Evolutionary conservation across 2,888 invertebrate genomes (phyloP), one percentile per base, ranked within the genome.

Genomic region (Eustalomyia histrio): DNA sequence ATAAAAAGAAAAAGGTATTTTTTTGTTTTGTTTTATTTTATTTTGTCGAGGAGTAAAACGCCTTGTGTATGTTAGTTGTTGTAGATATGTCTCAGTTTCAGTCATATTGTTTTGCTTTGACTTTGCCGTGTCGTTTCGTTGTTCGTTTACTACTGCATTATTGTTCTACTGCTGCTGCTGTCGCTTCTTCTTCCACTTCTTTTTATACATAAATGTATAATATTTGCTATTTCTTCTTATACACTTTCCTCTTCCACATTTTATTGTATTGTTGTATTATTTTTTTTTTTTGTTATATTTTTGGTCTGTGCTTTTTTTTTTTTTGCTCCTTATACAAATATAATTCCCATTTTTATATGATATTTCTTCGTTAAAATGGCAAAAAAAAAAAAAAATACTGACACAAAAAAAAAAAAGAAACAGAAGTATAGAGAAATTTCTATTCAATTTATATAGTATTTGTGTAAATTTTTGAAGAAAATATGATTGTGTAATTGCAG

Each of bases 351-450:
- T 50, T 21, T 29, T 33, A 50, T 47, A 50, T 33, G 18, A 69
- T 72, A 63, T 73, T 57, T 21, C n/a, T 73, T 58, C n/a, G 65
- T 58, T 74, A 65, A 58, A 9, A 65, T 58, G 65, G 60, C 58
- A 39, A 50, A 18, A 33, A 73, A 57, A 35, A 33, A 61, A 61
- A 24, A 69, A 53, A 71, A 6, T 33, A 16, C 14, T 47, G 43
- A 47, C 9, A 52, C 58, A 60, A 67, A 50, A 29, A 17, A 52
- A 65, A 60, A 67, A 50, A 29, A 17, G 43, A 65, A 65, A 65
- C 52, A 58, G 24, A 67, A 24, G 58, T 67, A 52, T 74, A 74
- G 74, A 74, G 65, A 74, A 65, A 74, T 65, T 65, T 65, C 4
- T 35, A 61, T 61, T 17, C 43, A 63, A 72, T 72, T 63, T 50